Conservation (phyloP, 1,140 invertebrate species). For the Drosophila ficusphila region DNA sequence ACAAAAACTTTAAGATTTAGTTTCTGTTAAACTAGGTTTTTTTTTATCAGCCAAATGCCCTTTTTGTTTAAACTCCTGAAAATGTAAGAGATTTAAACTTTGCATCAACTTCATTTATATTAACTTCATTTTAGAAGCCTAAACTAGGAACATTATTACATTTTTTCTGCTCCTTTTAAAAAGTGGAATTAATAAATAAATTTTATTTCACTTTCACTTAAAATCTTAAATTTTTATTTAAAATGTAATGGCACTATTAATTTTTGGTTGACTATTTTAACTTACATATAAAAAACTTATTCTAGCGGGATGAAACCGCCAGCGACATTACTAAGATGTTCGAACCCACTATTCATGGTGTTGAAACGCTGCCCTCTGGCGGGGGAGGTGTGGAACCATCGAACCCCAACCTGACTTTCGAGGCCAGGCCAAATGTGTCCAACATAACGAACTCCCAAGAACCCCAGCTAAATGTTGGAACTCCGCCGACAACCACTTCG, state of each 20-base stretch:
- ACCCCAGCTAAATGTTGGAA: slow-evolving; percentile 33
- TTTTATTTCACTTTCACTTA: slow-evolving; percentile 23
- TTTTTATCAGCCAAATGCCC: no score
- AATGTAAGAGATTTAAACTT: no score
- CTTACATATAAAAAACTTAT: slow-evolving; percentile 26
- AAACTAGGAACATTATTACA: neutral
- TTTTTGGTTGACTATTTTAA: slow-evolving; percentile 7
- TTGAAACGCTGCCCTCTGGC: slow-evolving; percentile 44
- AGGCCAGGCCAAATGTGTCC: slow-evolving; percentile 40
- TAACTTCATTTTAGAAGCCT: neutral
- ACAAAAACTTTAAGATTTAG: no score
- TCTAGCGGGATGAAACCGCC: slow-evolving; percentile 85
- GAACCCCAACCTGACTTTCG: slow-evolving; percentile 27
- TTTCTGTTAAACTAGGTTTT: no score
- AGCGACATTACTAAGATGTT: slow-evolving; percentile 83
- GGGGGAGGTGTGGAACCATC: slow-evolving; percentile 25
- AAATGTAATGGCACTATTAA: slow-evolving; percentile 4
- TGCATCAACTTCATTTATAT: neutral
- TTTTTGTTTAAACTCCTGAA: no score
- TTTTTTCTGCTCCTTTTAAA: slow-evolving; percentile 1
- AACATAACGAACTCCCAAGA: slow-evolving; percentile 35
- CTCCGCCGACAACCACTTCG: slow-evolving; percentile 71
- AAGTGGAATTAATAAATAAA: slow-evolving; percentile 8
- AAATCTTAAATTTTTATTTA: slow-evolving; percentile 19
- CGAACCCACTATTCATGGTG: slow-evolving; percentile 66